Conservation (phyloP, 2,888 invertebrate species). For the Mylabris sibirica region DNA sequence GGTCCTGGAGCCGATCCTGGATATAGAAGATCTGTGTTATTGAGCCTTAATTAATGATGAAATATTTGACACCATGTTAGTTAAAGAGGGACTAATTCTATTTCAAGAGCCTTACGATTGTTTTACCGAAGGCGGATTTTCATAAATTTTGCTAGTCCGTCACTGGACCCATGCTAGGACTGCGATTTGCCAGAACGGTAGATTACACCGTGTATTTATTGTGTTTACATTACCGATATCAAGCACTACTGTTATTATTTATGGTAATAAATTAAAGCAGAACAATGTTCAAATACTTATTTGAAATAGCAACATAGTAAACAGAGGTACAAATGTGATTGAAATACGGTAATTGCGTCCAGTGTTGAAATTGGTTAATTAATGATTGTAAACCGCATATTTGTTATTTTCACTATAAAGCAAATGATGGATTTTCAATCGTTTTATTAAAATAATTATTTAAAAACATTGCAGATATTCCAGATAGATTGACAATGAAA, state of each 20-base stretch:
- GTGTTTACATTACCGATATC: background rate
- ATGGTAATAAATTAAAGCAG: background rate
- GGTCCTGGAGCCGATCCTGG: too few species aligned
- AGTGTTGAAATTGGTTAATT: conserved; percentile 1
- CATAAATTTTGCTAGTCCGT: too few species aligned
- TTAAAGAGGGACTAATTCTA: too few species aligned
- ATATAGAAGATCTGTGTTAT: too few species aligned
- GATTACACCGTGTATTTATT: background rate
- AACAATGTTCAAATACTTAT: background rate
- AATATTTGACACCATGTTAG: too few species aligned
- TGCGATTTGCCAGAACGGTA: too few species aligned
- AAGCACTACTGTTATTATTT: background rate
- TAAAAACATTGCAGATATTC: conserved; percentile 2
- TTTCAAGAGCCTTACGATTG: too few species aligned
- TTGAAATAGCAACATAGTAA: background rate
- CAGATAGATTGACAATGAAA: background rate
- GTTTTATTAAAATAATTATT: background rate
- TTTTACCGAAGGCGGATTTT: too few species aligned
- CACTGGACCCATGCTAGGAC: too few species aligned
- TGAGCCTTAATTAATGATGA: too few species aligned
- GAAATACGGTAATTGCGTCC: too few species aligned
- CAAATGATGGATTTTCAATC: background rate
- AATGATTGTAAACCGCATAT: background rate
- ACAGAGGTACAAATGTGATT: background rate
- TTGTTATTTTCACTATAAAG: too few species aligned